Evolutionary conservation across 2,797 vertebrate species (phyloP).

Genomic region (Fistularia tabacaria): DNA sequence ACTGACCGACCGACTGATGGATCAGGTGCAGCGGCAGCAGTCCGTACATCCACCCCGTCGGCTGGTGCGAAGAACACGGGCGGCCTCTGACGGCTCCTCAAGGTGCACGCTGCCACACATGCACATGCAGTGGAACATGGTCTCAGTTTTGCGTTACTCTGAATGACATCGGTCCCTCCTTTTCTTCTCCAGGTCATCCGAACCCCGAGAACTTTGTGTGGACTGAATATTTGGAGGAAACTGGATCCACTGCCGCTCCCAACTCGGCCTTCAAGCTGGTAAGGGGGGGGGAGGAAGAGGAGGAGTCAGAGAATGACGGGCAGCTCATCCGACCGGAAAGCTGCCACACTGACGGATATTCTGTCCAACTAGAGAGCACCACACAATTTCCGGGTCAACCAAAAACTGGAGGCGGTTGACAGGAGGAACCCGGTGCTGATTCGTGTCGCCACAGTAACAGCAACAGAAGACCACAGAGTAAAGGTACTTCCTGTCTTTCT

Average conservation of each 20-base stretch:
- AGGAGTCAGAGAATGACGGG: background rate
- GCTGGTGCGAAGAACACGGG: slow-evolving; percentile 74
- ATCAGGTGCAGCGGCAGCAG: slow-evolving; percentile 87
- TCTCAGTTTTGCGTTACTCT: too few species aligned
- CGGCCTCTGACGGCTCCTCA: slow-evolving; percentile 70
- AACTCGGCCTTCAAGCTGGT: slow-evolving; percentile 83
- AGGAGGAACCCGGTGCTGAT: slow-evolving; percentile 74
- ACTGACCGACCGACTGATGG: background rate
- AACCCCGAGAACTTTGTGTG: slow-evolving; percentile 85
- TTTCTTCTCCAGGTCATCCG: slow-evolving; percentile 71
- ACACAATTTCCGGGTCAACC: slow-evolving; percentile 70
- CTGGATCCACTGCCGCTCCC: slow-evolving; percentile 77
- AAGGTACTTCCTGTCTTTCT: slow-evolving; percentile 57
- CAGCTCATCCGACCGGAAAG: too few species aligned
- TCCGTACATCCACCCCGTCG: slow-evolving; percentile 84
- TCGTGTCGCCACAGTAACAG: slow-evolving; percentile 67
- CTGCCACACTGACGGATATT: too few species aligned
- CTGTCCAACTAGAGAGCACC: slow-evolving; percentile 65
- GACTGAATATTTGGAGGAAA: slow-evolving; percentile 85
- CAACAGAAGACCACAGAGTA: slow-evolving; percentile 69
- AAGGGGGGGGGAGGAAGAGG: slow-evolving; percentile 9
- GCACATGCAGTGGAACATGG: too few species aligned
- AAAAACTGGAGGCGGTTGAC: slow-evolving; percentile 74
- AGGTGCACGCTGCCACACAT: slow-evolving; percentile 42
- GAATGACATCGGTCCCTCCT: too few species aligned